phyloP scores from a whole-genome alignment of 2,888 invertebrate species.

The Epinotia brunnichana region DNA sequence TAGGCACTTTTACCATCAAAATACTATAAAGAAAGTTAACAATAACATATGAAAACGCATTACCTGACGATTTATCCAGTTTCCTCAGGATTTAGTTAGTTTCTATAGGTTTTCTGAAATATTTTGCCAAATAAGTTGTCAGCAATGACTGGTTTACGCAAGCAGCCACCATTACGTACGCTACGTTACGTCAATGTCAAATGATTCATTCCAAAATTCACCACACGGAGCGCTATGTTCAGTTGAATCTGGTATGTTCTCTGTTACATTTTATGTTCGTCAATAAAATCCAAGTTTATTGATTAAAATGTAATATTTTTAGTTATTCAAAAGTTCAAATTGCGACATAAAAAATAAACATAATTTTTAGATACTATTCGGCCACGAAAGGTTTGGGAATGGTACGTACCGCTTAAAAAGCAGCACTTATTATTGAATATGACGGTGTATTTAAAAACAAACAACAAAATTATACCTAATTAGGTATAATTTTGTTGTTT shows the following conservation, averaged over 20 bases:
- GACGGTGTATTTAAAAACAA: too few species aligned
- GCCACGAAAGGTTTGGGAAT: too few species aligned
- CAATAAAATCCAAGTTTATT: background rate
- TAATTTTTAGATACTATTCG: too few species aligned
- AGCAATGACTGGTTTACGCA: slow-evolving; percentile 74
- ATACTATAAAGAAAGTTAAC: slow-evolving; percentile 19
- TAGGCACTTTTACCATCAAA: background rate
- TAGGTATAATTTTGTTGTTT: too few species aligned
- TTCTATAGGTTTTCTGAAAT: slow-evolving; percentile 70
- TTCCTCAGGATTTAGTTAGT: slow-evolving; percentile 56
- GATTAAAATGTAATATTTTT: too few species aligned
- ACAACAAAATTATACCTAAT: too few species aligned
- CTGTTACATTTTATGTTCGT: slow-evolving; percentile 3
- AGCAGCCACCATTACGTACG: slow-evolving; percentile 79
- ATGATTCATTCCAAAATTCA: slow-evolving; percentile 41
- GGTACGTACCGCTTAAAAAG: too few species aligned
- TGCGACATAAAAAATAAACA: too few species aligned
- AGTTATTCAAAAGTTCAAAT: too few species aligned
- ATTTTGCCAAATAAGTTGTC: slow-evolving; percentile 76
- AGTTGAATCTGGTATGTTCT: background rate
- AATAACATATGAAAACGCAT: slow-evolving; percentile 45
- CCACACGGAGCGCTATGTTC: slow-evolving; percentile 28
- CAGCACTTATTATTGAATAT: too few species aligned
- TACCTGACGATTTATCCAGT: slow-evolving; percentile 59
- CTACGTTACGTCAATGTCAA: slow-evolving; percentile 44